Conservation (phyloP, 2,888 invertebrate genomes). For the Drosophila buzzatii region DNA sequence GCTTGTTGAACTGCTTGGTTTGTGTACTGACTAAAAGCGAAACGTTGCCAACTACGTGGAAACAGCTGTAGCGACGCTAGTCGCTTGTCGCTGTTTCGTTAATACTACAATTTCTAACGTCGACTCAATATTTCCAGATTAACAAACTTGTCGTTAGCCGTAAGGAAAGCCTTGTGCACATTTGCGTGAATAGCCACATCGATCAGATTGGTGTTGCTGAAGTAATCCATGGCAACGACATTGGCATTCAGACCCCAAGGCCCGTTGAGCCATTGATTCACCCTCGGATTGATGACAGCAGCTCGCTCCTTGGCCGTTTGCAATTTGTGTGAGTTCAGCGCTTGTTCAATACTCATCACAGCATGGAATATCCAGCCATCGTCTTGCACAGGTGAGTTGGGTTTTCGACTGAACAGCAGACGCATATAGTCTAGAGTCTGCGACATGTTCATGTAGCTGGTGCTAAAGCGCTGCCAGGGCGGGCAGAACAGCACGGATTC, state of each 20-base stretch:
- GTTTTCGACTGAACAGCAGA: constrained; percentile 81
- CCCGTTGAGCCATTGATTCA: constrained; percentile 89
- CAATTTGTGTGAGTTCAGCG: constrained; percentile 75
- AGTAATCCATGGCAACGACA: constrained; percentile 91
- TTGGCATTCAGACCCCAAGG: constrained; percentile 89
- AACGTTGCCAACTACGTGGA: constrained; percentile 25
- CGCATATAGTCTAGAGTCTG: constrained; percentile 83
- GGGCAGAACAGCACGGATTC: constrained; percentile 82
- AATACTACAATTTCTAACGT: neutral
- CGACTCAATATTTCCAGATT: constrained; percentile 74
- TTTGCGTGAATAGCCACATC: constrained; percentile 88
- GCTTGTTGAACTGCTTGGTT: constrained; percentile 15
- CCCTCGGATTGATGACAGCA: constrained; percentile 87
- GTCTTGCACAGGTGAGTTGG: constrained; percentile 77
- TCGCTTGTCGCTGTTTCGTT: neutral
- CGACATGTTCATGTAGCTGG: constrained; percentile 80
- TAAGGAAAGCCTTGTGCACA: constrained; percentile 81
- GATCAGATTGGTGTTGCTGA: constrained; percentile 90
- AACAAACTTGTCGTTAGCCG: constrained; percentile 75
- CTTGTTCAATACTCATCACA: constrained; percentile 81
- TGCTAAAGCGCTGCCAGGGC: constrained; percentile 83
- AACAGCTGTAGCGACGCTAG: neutral
- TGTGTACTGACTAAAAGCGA: constrained; percentile 1
- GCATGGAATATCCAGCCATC: constrained; percentile 84
- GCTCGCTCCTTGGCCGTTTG: constrained; percentile 82